Conservation (phyloP, 2,797 vertebrate genomes). For the Sebastes itinus region DNA sequence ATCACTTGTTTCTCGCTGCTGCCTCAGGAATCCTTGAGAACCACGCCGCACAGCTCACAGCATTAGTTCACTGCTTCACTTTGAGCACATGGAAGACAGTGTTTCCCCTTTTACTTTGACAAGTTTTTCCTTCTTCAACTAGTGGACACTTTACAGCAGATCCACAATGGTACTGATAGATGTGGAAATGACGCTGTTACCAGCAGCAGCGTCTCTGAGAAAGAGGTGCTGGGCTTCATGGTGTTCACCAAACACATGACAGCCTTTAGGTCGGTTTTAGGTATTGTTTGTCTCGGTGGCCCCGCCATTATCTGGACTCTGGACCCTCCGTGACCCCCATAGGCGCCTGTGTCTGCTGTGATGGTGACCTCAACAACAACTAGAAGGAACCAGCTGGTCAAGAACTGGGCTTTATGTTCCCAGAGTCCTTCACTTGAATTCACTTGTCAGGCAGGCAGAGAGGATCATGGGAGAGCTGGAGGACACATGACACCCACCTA, state of each 20-base stretch:
- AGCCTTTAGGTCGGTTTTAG: too few relatives aligned
- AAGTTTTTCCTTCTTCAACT: conserved; percentile 1
- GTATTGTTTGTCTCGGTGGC: conserved; percentile 71
- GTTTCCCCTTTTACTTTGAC: conserved; percentile 13
- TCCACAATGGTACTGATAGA: background rate
- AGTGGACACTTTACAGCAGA: conserved; percentile 8
- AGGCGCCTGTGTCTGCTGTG: conserved; percentile 48
- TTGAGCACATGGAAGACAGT: conserved; percentile 14
- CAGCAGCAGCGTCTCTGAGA: background rate
- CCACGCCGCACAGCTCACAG: conserved; percentile 13
- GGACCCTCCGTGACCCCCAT: conserved; percentile 56
- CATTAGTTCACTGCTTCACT: conserved; percentile 41
- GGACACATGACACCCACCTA: background rate
- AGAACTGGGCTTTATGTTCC: conserved; percentile 62
- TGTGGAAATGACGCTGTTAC: background rate
- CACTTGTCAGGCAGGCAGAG: background rate
- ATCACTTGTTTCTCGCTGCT: conserved; percentile 73
- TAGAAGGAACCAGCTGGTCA: conserved; percentile 57
- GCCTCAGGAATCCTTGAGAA: conserved; percentile 58
- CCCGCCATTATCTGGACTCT: conserved; percentile 57
- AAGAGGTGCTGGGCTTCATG: conserved; percentile 37
- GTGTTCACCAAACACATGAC: background rate
- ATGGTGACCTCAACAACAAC: conserved; percentile 51
- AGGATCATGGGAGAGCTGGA: background rate
- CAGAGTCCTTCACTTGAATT: conserved; percentile 53